Evolutionary conservation across 2,797 vertebrate genomes (phyloP).

Genomic region (Halcyon chelicuti): DNA sequence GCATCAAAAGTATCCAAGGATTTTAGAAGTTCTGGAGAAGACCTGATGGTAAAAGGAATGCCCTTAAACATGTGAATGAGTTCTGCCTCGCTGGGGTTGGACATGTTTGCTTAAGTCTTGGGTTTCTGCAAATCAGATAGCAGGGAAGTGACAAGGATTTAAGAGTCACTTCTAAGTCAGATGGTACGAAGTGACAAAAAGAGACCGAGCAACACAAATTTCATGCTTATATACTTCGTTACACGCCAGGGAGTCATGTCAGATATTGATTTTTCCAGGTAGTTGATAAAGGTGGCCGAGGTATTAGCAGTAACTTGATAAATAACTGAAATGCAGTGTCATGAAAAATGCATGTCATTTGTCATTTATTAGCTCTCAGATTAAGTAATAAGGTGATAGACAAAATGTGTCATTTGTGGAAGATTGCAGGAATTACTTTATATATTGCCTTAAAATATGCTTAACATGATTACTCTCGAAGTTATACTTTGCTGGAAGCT

Average conservation of each 20-base stretch:
- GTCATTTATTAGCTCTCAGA: conserved; percentile 21
- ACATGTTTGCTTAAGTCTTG: conserved; percentile 62
- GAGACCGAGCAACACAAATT: neutral
- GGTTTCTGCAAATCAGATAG: conserved; percentile 29
- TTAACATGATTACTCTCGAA: neutral
- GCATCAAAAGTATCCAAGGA: conserved; percentile 73
- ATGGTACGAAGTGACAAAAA: neutral
- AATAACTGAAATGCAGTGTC: conserved; percentile 7
- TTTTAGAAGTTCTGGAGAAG: conserved; percentile 75
- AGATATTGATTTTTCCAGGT: conserved; percentile 30
- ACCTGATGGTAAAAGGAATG: conserved; percentile 72
- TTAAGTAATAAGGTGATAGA: neutral
- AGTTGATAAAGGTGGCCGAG: conserved; percentile 5
- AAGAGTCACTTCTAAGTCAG: conserved; percentile 10
- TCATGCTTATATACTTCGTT: conserved; percentile 56
- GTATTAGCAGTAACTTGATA: conserved; percentile 61
- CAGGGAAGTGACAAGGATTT: neutral
- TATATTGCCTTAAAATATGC: neutral
- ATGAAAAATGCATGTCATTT: neutral
- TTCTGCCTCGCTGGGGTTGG: neutral
- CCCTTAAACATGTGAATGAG: conserved; percentile 77
- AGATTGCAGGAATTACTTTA: neutral
- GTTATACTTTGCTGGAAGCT: neutral
- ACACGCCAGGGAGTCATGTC: neutral
- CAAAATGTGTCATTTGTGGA: neutral